Evolutionary conservation across 2,888 invertebrate species (phyloP).

Genomic region (Bembecia ichneumoniformis): DNA sequence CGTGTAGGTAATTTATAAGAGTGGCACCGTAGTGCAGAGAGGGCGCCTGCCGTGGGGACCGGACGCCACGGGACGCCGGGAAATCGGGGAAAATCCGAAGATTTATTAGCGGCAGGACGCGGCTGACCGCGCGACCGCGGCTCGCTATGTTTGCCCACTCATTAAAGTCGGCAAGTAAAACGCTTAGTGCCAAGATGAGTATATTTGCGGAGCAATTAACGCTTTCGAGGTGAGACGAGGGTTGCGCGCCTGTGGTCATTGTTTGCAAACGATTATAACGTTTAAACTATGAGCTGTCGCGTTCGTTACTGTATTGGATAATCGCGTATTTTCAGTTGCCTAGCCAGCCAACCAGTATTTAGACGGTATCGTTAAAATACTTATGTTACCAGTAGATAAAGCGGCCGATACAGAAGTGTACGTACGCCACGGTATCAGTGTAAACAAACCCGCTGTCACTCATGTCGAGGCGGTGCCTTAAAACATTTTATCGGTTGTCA

Average conservation of each 20-base stretch:
- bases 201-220: constrained; percentile 70
- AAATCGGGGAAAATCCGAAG: constrained; percentile 68
- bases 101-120: constrained; percentile 60
- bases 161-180: constrained; percentile 65
- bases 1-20: constrained; percentile 71
- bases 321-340: not conserved
- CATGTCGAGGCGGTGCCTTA: constrained; percentile 64
- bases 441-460: constrained; percentile 64
- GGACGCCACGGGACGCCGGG: constrained; percentile 49
- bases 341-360: constrained; percentile 20
- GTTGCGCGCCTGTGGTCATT: constrained; percentile 43
- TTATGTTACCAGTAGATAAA: constrained; percentile 53
- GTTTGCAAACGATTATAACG: constrained; percentile 42
- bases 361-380: constrained; percentile 36
- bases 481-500: constrained; percentile 67
- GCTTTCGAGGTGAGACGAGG: constrained; percentile 64
- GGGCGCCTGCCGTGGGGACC: constrained; percentile 18
- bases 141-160: constrained; percentile 60
- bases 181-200: constrained; percentile 68
- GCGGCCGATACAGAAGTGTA: constrained; percentile 45
- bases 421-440: constrained; percentile 50
- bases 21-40: constrained; percentile 48
- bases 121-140: constrained; percentile 45
- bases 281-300: constrained; percentile 2
- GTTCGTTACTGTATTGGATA: constrained; percentile 2